Evolutionary conservation across 2,888 invertebrate species (phyloP), one percentile per base, ranked within the genome.

Genomic region (Ormyrus pomaceus): DNA sequence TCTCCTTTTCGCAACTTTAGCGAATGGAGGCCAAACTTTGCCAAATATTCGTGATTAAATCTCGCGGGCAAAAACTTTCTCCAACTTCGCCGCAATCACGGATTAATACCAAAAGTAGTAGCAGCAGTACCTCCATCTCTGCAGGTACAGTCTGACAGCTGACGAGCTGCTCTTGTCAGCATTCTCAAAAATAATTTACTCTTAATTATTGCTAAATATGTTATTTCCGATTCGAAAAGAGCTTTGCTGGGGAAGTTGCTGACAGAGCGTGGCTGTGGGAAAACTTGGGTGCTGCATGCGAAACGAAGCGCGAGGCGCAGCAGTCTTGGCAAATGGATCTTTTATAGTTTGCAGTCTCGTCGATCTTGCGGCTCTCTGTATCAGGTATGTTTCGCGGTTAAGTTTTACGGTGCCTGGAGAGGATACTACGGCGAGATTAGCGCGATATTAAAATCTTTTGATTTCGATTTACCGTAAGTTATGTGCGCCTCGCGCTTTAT

Each of bases 281-380:
- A 69, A 69, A 69, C 53, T 69, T 62, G 46, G 19, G 50, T 48
- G 59, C 13, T 13, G 77, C 77, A 77, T 77, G 71, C 64, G 58
- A 66, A 77, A 77, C 46, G 71, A 70, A 77, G 69, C 64, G 11
- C 45, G 66, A 9, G 45, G 45, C 71, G 72, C 61, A 51, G 19
- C 58, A 48, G 56, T 3, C 51, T 4, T 55, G 58, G 71, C 53
- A 77, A 77, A 77, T 77, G 70, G 64, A 70, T 77, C 70, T 77
- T 77, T 77, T 64, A 77, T 70, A 70, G 70, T 76, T 76, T 11
- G 8, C 68, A 53, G 34, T 19, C 19, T 59, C 51, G 55, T 62
- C 55, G 64, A 59, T 68, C 65, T 64, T 46, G 56, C 65, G 50
- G 8, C 8, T 9, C 50, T 0, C 11, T 5, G 50, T 19, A 19